phyloP scores from a whole-genome alignment of 2,888 invertebrate species.

The Anorthoa munda region DNA sequence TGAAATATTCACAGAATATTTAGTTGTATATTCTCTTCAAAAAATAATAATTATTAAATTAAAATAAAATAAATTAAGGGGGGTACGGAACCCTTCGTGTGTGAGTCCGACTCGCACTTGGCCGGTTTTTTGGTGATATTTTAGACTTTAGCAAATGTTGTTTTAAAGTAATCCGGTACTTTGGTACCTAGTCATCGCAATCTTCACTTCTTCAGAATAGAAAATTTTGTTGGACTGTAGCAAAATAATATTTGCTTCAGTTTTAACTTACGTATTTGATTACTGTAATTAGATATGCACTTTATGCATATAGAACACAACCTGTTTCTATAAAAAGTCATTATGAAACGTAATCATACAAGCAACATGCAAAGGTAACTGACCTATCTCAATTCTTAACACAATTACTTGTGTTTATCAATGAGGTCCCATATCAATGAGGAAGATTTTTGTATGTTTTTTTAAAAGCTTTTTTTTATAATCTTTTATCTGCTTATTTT shows the following conservation, averaged over 20 bases:
- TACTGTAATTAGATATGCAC: neutral
- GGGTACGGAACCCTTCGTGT: no score
- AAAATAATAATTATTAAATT: no score
- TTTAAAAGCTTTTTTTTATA: neutral
- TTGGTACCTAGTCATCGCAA: neutral
- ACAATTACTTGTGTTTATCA: neutral
- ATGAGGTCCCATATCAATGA: neutral
- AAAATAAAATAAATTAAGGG: no score
- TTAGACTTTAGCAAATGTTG: neutral
- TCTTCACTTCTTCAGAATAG: no score
- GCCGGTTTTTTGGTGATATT: neutral
- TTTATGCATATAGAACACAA: neutral
- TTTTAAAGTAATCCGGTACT: neutral
- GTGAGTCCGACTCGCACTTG: no score
- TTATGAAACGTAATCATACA: neutral
- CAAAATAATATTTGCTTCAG: neutral
- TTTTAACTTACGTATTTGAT: neutral
- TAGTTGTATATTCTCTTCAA: no score
- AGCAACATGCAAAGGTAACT: conserved; percentile 26
- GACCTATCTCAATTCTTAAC: conserved; percentile 37
- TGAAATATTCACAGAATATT: no score
- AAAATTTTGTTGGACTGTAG: neutral
- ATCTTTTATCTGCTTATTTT: no score
- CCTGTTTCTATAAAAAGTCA: conserved; percentile 11
- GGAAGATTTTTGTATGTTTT: neutral